Evolutionary conservation across 2,797 vertebrate species (phyloP).

Genomic region (Sebastes steindachneri): DNA sequence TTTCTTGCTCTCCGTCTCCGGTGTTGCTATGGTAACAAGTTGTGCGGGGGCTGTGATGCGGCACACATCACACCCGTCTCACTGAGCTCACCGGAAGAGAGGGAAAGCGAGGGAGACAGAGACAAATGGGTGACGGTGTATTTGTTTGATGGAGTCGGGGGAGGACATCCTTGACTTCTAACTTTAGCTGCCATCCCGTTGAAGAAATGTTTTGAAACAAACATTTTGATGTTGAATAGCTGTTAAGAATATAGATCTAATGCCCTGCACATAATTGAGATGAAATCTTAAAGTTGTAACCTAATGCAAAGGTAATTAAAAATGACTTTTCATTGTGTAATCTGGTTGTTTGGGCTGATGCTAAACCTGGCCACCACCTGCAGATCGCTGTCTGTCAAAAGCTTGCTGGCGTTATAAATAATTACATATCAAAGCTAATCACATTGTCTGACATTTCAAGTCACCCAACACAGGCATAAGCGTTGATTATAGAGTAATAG

Average conservation of each 20-base stretch:
- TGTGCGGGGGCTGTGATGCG: slow-evolving; percentile 72
- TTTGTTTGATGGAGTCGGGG: background rate
- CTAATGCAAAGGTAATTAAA: background rate
- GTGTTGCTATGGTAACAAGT: slow-evolving; percentile 80
- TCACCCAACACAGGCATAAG: background rate
- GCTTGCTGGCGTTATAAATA: background rate
- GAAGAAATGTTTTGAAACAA: background rate
- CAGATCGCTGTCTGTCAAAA: slow-evolving; percentile 12
- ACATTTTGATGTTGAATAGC: background rate
- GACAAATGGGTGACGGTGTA: slow-evolving; percentile 36
- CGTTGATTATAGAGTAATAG: slow-evolving; percentile 2
- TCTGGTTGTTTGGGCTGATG: background rate
- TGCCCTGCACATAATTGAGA: background rate
- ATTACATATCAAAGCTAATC: slow-evolving; percentile 13
- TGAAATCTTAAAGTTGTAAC: background rate
- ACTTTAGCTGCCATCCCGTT: background rate
- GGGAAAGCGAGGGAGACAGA: slow-evolving; percentile 39
- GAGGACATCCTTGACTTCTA: background rate
- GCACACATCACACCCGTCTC: slow-evolving; percentile 69
- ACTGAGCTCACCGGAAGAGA: slow-evolving; percentile 50
- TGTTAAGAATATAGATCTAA: background rate
- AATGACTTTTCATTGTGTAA: background rate
- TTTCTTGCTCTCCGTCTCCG: slow-evolving; percentile 56
- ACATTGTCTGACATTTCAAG: background rate
- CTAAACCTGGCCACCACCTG: slow-evolving; percentile 15